Percentiles rank a stretch among this genome's conserved stretches.
phyloP scores from a whole-genome alignment of 1,140 invertebrate species.

The Pachyrhynchus sulphureomaculatus region DNA sequence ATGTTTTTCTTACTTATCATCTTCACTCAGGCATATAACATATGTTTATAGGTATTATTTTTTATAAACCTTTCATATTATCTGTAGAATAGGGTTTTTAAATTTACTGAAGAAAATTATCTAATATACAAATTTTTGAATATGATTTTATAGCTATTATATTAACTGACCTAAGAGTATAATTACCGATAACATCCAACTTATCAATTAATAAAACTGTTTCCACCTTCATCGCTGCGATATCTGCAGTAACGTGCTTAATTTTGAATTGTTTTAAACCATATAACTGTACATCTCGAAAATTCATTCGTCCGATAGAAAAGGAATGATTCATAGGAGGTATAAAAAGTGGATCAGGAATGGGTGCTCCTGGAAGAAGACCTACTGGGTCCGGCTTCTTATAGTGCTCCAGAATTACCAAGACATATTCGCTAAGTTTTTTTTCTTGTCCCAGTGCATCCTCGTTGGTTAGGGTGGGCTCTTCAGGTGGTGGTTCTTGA shows the following conservation, averaged over 20 bases:
- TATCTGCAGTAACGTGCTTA: constrained; percentile 62
- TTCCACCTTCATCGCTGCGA: constrained; percentile 69
- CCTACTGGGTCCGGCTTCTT: constrained; percentile 78
- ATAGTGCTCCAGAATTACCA: constrained; percentile 75
- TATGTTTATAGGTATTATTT: too few species aligned
- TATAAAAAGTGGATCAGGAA: constrained; percentile 78
- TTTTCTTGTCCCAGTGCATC: constrained; percentile 55
- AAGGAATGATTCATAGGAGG: constrained; percentile 74
- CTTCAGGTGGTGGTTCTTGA: neutral
- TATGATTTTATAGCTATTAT: too few species aligned
- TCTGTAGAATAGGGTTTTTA: too few species aligned
- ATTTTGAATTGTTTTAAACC: constrained; percentile 80
- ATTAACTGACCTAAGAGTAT: constrained; percentile 61
- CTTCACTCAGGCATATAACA: too few species aligned
- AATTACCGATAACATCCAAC: constrained; percentile 72
- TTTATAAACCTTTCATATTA: too few species aligned
- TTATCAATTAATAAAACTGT: constrained; percentile 67
- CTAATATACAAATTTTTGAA: too few species aligned
- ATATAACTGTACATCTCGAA: constrained; percentile 69
- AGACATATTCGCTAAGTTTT: constrained; percentile 69
- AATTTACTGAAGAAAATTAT: too few species aligned
- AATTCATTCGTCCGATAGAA: constrained; percentile 68
- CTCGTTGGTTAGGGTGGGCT: neutral
- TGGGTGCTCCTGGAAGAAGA: constrained; percentile 69
- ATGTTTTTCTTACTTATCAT: too few species aligned